These are phyloP conservation scores for Scolopax rusticola DNA, from an alignment of 2,797 vertebrate species.

Conservation along the genomic window DNA sequence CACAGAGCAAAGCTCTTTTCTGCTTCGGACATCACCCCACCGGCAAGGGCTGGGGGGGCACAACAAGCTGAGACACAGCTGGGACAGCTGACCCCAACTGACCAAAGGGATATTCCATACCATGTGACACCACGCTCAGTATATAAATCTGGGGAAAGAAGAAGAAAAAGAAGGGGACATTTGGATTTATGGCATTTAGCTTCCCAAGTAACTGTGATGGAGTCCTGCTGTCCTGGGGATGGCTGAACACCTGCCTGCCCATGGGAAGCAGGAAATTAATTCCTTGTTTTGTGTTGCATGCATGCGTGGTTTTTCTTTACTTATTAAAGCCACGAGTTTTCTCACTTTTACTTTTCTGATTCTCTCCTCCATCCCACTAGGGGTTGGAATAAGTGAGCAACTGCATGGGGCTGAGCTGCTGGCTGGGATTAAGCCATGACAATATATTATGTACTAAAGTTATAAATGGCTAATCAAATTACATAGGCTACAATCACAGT, in stretches of 20 bases:
- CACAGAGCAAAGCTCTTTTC: not conserved
- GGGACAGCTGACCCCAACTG: not conserved
- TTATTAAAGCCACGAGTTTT: not conserved
- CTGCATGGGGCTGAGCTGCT: not conserved
- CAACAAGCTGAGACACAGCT: not conserved
- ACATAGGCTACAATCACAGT: not conserved
- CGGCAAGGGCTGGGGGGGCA: not conserved
- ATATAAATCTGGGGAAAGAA: not conserved
- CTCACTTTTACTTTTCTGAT: not conserved
- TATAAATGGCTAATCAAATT: not conserved
- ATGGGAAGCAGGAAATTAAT: too few relatives aligned
- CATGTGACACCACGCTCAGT: not conserved
- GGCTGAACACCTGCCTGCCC: not conserved
- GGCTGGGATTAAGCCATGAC: not conserved
- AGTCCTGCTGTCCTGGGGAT: not conserved
- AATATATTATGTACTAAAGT: not conserved
- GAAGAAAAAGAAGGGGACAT: not conserved
- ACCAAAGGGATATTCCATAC: not conserved
- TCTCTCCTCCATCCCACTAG: not conserved
- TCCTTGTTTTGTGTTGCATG: not conserved
- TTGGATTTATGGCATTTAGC: too few relatives aligned
- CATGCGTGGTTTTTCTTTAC: not conserved
- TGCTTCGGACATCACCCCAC: not conserved
- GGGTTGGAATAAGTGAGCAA: not conserved
- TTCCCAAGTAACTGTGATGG: not conserved